These are phyloP conservation scores for Nebria salina DNA, from an alignment of 2,888 invertebrate species.

Conservation along the genomic window DNA sequence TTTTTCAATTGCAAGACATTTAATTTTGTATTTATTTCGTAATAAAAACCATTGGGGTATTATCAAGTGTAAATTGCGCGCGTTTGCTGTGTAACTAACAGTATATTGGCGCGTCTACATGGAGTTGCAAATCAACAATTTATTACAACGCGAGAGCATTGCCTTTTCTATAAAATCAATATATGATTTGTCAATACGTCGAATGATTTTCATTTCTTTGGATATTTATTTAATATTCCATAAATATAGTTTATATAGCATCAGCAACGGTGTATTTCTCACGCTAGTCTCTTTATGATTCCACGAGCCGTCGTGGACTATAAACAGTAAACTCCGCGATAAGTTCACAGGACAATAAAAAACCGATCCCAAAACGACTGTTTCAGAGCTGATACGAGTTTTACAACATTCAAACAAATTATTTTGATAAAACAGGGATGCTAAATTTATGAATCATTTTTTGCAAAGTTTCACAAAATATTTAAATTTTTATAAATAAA, in stretches of 20 bases:
- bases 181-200: conserved; percentile 18
- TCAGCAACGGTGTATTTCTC: conserved; percentile 2
- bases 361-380: conserved; percentile 4
- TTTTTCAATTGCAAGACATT: no score
- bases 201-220: conserved; percentile 3
- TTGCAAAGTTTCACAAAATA: no score
- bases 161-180: conserved; percentile 25
- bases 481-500: no score
- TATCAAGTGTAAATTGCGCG: conserved; percentile 5
- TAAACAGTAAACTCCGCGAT: background rate
- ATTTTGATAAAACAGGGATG: background rate
- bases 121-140: conserved; percentile 15
- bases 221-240: conserved; percentile 19
- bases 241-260: conserved; percentile 14
- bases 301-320: conserved; percentile 4
- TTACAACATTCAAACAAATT: background rate
- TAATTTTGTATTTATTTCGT: background rate
- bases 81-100: background rate
- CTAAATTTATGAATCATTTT: no score
- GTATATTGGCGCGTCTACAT: conserved; percentile 8
- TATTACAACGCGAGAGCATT: conserved; percentile 1
- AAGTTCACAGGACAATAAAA: background rate
- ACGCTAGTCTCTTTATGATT: background rate
- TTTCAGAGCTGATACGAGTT: background rate
- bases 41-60: background rate